A percentile compares a stretch with the other conserved stretches of the same genome.
Evolutionary conservation across 2,113 vertebrate species (phyloP).

Genomic region (Hippoglossus stenolepis): DNA sequence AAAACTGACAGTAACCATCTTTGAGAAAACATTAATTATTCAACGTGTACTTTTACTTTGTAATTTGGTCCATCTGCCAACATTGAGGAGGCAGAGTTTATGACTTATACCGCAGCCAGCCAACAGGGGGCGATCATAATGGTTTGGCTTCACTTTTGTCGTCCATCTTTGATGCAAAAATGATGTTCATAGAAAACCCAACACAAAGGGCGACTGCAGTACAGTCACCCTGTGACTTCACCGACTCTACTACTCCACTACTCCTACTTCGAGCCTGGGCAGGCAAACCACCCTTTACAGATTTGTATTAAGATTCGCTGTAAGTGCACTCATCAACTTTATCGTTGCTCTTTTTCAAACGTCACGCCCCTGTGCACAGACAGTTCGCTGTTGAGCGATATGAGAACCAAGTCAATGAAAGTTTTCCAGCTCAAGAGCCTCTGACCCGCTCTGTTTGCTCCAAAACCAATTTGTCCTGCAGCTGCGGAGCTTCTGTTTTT

Average conservation of each 20-base stretch:
- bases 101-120: no score
- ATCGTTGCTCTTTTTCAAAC: slow-evolving; percentile 3
- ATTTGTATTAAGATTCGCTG: slow-evolving; percentile 2
- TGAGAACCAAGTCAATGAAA: slow-evolving; percentile 4
- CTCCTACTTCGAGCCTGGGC: slow-evolving; percentile 16
- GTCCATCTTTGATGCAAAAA: no score
- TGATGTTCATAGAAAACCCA: no score
- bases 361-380: slow-evolving; percentile 22
- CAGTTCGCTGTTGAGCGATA: slow-evolving; percentile 23
- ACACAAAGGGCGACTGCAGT: no score
- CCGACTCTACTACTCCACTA: not conserved
- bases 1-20: no score
- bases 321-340: not conserved
- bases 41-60: no score
- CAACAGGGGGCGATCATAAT: no score
- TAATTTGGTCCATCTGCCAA: no score
- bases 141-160: no score
- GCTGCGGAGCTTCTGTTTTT: slow-evolving; percentile 18
- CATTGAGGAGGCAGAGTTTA: no score
- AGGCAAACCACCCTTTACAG: not conserved
- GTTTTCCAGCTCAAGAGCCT: slow-evolving; percentile 17
- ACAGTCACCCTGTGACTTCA: no score
- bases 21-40: no score
- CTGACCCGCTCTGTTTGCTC: slow-evolving; percentile 38
- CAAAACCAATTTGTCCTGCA: slow-evolving; percentile 47